A percentile compares a stretch with the other conserved stretches of the same genome.
phyloP scores from a whole-genome alignment of 2,888 invertebrate genomes.

The Periphyllus acericola region DNA sequence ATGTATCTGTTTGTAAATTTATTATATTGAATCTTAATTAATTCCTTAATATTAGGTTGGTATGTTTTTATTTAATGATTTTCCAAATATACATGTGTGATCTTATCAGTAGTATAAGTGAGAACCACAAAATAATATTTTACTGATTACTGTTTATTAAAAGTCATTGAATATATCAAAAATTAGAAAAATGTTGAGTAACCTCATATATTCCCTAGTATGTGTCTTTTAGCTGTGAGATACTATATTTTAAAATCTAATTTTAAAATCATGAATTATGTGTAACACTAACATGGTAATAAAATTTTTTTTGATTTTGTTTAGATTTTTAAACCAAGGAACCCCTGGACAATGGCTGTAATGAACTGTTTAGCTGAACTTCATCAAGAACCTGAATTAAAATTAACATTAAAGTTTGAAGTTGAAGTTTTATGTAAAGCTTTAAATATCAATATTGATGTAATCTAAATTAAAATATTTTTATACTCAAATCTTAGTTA shows the following conservation, averaged over 20 bases:
- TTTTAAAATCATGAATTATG: background rate
- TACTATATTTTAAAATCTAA: no score
- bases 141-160: no score
- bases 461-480: conserved; percentile 65
- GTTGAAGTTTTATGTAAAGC: conserved; percentile 98
- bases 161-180: conserved; percentile 1
- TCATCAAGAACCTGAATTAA: conserved; percentile 95
- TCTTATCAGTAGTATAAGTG: no score
- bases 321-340: conserved; percentile 92
- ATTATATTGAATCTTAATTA: background rate
- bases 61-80: no score
- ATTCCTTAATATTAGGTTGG: no score
- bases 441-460: conserved; percentile 83
- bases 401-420: conserved; percentile 98
- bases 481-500: background rate
- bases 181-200: no score
- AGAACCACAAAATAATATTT: no score
- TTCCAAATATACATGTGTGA: no score
- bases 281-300: conserved; percentile 17
- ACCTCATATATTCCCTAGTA: no score
- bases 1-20: conserved; percentile 66
- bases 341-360: conserved; percentile 98
- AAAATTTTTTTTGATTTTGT: conserved; percentile 54
- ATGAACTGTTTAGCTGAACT: conserved; percentile 97
- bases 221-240: no score